phyloP scores from a whole-genome alignment of 2,113 vertebrate species.

The Bettongia penicillata region DNA sequence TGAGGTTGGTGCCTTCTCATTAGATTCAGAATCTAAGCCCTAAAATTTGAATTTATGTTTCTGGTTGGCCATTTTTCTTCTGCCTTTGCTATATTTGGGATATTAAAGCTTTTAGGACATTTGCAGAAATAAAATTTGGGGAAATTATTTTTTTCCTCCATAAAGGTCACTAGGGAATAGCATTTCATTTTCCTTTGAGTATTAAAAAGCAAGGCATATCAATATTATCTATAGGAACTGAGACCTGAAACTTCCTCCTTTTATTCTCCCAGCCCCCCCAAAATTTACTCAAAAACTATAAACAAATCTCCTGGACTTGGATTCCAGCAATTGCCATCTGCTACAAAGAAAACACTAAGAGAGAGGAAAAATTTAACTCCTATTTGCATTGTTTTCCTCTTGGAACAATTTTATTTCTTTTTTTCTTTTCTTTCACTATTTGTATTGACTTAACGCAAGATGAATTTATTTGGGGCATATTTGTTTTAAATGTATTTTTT shows the following conservation, averaged over 20 bases:
- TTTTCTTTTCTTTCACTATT: not conserved
- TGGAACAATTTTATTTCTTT: not conserved
- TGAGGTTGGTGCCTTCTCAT: not conserved
- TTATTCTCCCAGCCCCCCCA: not conserved
- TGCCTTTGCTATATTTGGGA: not conserved
- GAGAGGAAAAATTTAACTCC: not conserved
- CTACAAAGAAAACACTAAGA: constrained; percentile 30
- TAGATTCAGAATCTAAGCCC: not conserved
- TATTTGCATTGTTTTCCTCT: constrained; percentile 4
- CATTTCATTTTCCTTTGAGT: constrained; percentile 30
- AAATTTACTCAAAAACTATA: constrained; percentile 3
- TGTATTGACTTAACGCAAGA: not conserved
- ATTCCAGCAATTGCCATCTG: constrained; percentile 38
- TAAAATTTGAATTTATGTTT: constrained; percentile 34
- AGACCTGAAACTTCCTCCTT: constrained; percentile 42
- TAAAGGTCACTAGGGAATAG: not conserved
- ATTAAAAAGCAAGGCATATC: constrained; percentile 49
- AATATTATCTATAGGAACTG: constrained; percentile 53
- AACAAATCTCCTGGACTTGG: constrained; percentile 42
- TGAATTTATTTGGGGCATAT: constrained; percentile 8
- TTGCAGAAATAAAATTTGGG: constrained; percentile 38
- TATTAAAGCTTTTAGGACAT: not conserved
- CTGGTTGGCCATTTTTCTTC: not conserved
- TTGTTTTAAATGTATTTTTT: constrained; percentile 15
- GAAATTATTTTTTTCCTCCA: not conserved